Conservation (phyloP, 2,113 vertebrate species). For the Sceloporus tristichus region DNA sequence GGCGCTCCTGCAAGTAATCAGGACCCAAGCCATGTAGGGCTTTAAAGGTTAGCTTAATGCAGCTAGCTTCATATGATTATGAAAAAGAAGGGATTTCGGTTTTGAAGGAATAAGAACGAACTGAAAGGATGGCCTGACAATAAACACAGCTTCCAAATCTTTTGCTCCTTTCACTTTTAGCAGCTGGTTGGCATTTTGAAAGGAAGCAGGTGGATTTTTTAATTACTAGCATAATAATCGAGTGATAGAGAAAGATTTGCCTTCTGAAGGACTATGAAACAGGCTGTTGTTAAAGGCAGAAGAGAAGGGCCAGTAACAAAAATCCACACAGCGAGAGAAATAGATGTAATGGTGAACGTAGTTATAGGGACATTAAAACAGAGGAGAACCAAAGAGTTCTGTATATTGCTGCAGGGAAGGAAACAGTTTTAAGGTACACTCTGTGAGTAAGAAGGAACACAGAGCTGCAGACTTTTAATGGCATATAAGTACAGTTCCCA, state of each 20-base stretch:
- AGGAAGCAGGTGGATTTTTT: not conserved
- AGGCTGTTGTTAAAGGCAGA: not conserved
- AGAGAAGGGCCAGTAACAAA: not conserved
- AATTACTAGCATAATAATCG: not conserved
- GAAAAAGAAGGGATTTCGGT: not conserved
- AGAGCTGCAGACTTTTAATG: not conserved
- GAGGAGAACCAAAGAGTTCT: not conserved
- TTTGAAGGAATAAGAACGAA: constrained; percentile 9
- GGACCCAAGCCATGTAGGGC: too few relatives aligned
- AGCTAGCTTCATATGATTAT: not conserved
- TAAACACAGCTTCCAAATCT: not conserved
- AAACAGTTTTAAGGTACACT: not conserved
- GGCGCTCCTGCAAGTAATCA: too few relatives aligned
- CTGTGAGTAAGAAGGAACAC: not conserved
- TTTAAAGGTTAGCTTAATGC: not conserved
- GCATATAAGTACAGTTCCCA: not conserved
- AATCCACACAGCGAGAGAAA: not conserved
- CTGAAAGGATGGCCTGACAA: not conserved
- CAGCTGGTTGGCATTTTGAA: not conserved
- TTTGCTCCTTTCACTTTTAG: not conserved
- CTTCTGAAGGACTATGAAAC: not conserved
- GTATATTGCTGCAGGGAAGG: not conserved
- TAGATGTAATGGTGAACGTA: not conserved
- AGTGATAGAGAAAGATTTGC: not conserved
- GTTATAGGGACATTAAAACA: not conserved